These are phyloP conservation scores for Mionectes macconnelli DNA, from an alignment of 2,113 vertebrate species.

Conservation along the genomic window DNA sequence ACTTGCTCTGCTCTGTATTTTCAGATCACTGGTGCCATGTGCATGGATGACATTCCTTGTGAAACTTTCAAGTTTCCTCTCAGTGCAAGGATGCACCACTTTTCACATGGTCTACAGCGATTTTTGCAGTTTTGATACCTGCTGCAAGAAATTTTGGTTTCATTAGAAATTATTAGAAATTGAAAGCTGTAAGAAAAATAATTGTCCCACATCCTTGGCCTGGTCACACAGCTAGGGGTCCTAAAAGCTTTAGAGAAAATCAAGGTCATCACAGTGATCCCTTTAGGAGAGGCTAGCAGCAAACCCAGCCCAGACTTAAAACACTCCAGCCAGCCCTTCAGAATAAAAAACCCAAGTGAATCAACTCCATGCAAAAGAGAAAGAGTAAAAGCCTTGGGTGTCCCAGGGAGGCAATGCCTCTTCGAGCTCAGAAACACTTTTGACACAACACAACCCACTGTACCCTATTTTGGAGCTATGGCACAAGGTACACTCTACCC, in stretches of 20 bases:
- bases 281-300: not conserved
- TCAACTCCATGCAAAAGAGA: not conserved
- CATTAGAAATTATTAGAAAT: not conserved
- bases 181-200: not conserved
- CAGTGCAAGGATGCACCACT: not conserved
- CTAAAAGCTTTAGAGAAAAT: not conserved
- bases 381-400: not conserved
- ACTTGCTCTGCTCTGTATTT: fast-evolving
- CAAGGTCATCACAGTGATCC: not conserved
- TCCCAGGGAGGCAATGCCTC: not conserved
- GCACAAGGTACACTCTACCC: not conserved
- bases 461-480: not conserved
- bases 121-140: not conserved
- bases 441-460: not conserved
- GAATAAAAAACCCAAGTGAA: not conserved
- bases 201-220: not conserved
- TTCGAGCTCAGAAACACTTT: not conserved
- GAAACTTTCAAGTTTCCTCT: not conserved
- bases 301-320: not conserved
- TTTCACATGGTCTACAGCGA: not conserved
- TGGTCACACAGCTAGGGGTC: not conserved
- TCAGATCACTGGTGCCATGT: not conserved
- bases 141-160: not conserved
- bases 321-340: not conserved
- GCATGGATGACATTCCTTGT: not conserved